Evolutionary conservation across 2,888 invertebrate genomes (phyloP).

Genomic region (Caenorhabditis macrosperma): DNA sequence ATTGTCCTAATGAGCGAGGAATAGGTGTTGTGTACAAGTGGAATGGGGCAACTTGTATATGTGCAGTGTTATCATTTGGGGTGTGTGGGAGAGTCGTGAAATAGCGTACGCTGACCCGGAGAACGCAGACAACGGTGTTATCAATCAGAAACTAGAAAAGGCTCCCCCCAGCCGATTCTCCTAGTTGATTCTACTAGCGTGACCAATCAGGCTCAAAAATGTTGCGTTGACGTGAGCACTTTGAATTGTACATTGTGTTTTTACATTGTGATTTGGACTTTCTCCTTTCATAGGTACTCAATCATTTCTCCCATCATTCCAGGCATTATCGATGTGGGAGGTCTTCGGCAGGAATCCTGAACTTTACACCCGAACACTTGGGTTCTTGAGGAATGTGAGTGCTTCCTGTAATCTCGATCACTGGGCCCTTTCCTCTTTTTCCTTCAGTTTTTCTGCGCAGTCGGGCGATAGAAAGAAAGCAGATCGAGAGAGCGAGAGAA

Average conservation of each 20-base stretch:
- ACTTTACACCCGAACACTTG: conserved; percentile 53
- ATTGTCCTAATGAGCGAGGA: neutral
- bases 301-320: neutral
- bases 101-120: conserved; percentile 13
- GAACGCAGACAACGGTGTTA: conserved; percentile 19
- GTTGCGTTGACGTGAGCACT: conserved; percentile 4
- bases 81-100: neutral
- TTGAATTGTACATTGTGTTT: conserved; percentile 40
- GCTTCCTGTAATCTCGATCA: conserved; percentile 20
- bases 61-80: conserved; percentile 35
- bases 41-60: conserved; percentile 55
- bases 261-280: conserved; percentile 1
- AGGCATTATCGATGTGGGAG: conserved; percentile 6
- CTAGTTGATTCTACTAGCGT: neutral
- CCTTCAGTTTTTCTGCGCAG: neutral
- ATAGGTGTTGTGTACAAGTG: conserved; percentile 28
- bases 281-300: neutral
- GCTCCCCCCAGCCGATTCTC: neutral
- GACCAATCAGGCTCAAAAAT: neutral
- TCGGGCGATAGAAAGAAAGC: conserved; percentile 30
- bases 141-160: conserved; percentile 54
- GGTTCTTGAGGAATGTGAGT: conserved; percentile 8
- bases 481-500: conserved; percentile 1
- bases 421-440: conserved; percentile 16
- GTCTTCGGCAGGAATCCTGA: conserved; percentile 42